Evolutionary conservation across 2,797 vertebrate genomes (phyloP).

Genomic region (Onychomys leucogaster): DNA sequence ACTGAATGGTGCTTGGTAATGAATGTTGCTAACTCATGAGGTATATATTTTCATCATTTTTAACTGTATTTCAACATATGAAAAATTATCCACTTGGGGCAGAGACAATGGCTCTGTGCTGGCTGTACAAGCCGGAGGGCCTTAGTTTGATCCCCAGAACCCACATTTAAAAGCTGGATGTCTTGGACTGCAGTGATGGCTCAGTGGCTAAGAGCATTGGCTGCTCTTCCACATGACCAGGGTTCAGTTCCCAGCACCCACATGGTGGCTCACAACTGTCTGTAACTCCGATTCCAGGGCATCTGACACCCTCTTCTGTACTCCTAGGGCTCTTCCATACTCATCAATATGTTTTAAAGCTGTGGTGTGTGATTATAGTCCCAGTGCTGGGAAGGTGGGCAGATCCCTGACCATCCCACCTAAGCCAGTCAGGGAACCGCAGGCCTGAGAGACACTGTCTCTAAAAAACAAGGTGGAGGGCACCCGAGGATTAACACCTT

Average conservation of each 20-base stretch:
- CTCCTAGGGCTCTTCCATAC: neutral
- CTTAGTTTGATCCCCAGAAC: neutral
- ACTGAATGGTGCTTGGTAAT: no score
- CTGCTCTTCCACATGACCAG: neutral
- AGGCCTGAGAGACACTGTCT: neutral
- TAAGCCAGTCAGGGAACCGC: neutral
- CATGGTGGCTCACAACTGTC: neutral
- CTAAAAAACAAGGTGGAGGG: neutral
- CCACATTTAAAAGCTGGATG: neutral
- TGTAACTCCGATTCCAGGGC: neutral
- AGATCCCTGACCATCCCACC: neutral
- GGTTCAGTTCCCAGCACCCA: neutral
- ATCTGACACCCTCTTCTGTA: neutral
- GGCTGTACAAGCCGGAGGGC: no score
- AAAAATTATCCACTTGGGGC: neutral
- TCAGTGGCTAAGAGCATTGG: neutral
- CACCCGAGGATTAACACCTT: neutral
- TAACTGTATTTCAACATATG: neutral
- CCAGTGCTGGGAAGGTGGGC: neutral
- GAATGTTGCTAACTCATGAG: neutral
- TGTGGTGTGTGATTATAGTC: neutral
- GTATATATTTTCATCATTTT: neutral
- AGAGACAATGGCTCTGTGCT: neutral
- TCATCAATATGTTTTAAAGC: neutral
- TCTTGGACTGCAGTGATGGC: neutral